Percentiles rank a stretch among this genome's conserved stretches.
Conservation (phyloP, 2,113 vertebrate genomes). For the Aleadryas rufinucha region DNA sequence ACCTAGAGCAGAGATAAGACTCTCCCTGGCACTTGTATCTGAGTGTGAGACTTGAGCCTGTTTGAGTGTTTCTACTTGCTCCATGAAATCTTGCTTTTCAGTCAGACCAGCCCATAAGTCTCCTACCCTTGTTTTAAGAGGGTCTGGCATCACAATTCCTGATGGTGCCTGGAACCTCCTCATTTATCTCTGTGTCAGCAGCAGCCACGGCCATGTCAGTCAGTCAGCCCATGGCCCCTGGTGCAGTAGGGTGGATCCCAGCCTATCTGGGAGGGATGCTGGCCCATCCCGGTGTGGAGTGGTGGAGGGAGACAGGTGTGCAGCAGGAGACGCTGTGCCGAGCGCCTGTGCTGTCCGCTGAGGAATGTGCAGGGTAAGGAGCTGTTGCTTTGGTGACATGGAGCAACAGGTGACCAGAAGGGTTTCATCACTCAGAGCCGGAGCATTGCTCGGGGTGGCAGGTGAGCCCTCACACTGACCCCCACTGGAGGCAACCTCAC, state of each 20-base stretch:
- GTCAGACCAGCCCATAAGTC: neutral
- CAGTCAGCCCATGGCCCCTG: neutral
- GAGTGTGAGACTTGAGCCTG: neutral
- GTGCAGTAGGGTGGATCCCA: neutral
- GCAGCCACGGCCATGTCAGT: neutral
- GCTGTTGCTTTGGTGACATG: neutral
- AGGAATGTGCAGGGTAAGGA: neutral
- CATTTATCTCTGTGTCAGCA: neutral
- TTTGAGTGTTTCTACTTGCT: neutral
- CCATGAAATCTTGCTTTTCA: neutral
- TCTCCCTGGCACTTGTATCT: neutral
- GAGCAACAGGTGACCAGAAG: conserved; percentile 10
- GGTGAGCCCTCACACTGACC: neutral
- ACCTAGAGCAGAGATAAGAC: neutral
- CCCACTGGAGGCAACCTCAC: neutral
- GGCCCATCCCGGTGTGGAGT: too few relatives aligned
- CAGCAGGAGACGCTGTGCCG: accelerated
- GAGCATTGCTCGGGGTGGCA: neutral
- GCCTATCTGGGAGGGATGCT: accelerated
- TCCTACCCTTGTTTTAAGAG: neutral
- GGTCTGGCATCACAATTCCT: neutral
- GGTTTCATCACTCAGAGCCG: neutral
- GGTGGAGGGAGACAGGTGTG: neutral
- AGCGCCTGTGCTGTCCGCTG: neutral
- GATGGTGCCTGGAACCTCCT: neutral